Evolutionary conservation across 2,888 invertebrate species (phyloP).

Genomic region (Zygothrica quintamaculata): DNA sequence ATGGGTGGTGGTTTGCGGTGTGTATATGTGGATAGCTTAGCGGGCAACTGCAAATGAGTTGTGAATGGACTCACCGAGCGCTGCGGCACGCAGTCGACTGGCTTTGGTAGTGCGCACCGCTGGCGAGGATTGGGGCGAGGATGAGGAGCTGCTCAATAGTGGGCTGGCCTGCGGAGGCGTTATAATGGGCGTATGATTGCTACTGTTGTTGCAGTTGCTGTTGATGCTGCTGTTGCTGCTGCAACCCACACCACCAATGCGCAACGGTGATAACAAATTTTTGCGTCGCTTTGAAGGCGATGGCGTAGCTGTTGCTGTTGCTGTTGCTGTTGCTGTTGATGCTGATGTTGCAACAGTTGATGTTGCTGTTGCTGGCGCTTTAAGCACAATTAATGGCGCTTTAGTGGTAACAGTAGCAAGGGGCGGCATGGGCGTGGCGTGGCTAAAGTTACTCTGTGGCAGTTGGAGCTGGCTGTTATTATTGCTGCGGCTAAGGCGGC

Average conservation of each 20-base stretch:
- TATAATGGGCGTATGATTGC: constrained; percentile 35
- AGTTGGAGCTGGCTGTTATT: constrained; percentile 56
- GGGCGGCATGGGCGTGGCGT: constrained; percentile 81
- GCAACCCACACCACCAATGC: constrained; percentile 31
- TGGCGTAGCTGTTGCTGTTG: constrained; percentile 27
- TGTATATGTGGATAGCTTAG: neutral
- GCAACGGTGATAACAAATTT: constrained; percentile 77
- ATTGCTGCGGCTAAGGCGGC: constrained; percentile 48
- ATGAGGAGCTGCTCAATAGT: constrained; percentile 65
- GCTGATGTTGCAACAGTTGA: constrained; percentile 45
- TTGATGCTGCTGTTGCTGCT: constrained; percentile 24
- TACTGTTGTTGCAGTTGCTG: constrained; percentile 19
- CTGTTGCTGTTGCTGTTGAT: constrained; percentile 29
- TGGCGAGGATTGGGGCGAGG: constrained; percentile 67
- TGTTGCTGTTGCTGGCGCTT: constrained; percentile 61
- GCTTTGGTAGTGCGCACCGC: constrained; percentile 89
- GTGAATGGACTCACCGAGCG: constrained; percentile 83
- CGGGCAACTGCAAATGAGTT: constrained; percentile 15
- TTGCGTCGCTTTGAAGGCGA: constrained; percentile 74
- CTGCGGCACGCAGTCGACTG: constrained; percentile 89
- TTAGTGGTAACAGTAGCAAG: constrained; percentile 62
- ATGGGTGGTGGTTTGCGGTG: constrained; percentile 1
- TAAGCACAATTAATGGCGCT: constrained; percentile 68
- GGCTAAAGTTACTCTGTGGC: constrained; percentile 53
- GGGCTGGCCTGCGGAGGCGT: constrained; percentile 62